phyloP scores from a whole-genome alignment of 2,113 vertebrate species.

The Malurus alboscapulatus region DNA sequence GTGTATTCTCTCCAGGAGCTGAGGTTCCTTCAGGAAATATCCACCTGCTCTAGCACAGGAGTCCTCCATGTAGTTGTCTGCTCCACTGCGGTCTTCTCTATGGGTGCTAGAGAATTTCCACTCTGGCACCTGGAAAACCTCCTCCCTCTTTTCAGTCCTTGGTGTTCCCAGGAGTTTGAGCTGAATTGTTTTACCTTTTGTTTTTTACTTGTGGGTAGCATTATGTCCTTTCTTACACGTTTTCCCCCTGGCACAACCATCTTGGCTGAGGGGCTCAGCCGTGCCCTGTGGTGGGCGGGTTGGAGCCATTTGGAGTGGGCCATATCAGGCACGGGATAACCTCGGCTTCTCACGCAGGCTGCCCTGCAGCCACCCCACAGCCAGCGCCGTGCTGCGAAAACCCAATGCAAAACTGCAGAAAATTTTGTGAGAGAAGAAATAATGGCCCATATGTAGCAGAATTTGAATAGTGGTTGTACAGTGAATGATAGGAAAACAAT shows the following conservation, averaged over 20 bases:
- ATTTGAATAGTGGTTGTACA: background rate
- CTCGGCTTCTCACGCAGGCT: accelerated
- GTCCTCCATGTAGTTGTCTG: accelerated
- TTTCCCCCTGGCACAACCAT: accelerated
- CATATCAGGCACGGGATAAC: accelerated
- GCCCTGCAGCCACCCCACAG: background rate
- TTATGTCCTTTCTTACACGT: background rate
- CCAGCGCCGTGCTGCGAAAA: accelerated
- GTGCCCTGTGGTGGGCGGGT: accelerated
- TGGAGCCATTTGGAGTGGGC: accelerated
- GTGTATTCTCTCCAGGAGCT: background rate
- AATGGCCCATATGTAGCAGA: background rate
- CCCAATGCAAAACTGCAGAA: background rate
- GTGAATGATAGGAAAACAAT: background rate
- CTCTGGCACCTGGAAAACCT: background rate
- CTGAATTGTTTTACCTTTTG: accelerated
- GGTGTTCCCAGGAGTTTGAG: background rate
- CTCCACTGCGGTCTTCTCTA: background rate
- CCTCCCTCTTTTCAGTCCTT: background rate
- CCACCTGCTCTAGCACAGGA: background rate
- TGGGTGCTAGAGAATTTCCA: background rate
- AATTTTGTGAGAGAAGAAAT: background rate
- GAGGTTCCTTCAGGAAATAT: background rate
- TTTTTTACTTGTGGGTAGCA: background rate
- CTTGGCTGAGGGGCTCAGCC: background rate